Base-by-base conservation (phyloP, 2,797 vertebrate species). In the Xyrichtys novacula region DNA sequence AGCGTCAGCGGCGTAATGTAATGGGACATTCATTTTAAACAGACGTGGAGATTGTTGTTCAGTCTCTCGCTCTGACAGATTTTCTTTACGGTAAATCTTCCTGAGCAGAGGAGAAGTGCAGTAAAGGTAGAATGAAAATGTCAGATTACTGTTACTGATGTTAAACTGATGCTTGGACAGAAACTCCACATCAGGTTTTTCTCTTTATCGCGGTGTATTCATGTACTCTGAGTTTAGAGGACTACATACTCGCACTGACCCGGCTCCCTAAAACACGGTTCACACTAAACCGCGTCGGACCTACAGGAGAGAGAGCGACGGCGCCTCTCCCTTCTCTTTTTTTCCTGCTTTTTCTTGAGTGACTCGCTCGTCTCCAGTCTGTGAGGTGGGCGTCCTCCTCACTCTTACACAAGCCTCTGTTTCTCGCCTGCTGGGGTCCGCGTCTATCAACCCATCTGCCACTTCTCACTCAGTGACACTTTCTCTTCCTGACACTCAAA, bases 391-490 rank as follows among this genome's bases (percentile, higher is more conserved):
- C 85, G 91, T 92, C 79, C 63, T 92, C 79, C 63, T 86, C 65
- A 62, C 81, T 82, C 84, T 93, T 89, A 92, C 87, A 72, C 78
- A 91, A 90, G 89, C 85, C 80, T 77, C 83, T 61, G 31, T 82
- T 88, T 77, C 72, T 88, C 71, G 75, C 90, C 89, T 82, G 85
- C 81, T 43, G 53, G 86, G 80, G 85, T 89, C 89, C 91, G 85
- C 89, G 92, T 92, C 93, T 91, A 90, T 83, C 92, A 88, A 89
- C 83, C 93, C 93, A 94, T 94, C 93, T 94, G 93, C 84, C 83
- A 49, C 71, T 77, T 76, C 83, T 81, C 80, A 74, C 80, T 88
- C 70, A 84, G n/a, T 61, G 74, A 74, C 66, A 80, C 48, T 71
- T 69, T 64, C 43, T 42, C 47, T 56, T 67, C 48, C 68, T 63